Conservation (phyloP, 2,797 vertebrate genomes). For the Tokudaia tokunoshimensis region DNA sequence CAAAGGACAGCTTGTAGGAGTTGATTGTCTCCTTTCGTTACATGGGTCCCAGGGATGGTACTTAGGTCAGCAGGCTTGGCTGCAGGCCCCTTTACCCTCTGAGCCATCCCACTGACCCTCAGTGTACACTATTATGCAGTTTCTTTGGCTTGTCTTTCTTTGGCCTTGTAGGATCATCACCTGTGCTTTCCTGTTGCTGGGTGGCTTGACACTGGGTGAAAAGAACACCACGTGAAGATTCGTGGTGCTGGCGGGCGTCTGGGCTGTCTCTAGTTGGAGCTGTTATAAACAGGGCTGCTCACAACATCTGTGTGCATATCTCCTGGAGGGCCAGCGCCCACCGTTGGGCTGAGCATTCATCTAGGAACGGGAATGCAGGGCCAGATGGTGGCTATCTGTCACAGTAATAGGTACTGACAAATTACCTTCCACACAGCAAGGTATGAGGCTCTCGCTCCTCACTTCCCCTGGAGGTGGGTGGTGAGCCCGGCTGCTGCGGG, state of each 20-base stretch:
- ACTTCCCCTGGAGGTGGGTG: accelerated
- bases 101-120: not conserved
- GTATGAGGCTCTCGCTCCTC: accelerated
- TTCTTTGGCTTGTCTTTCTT: not conserved
- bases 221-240: not conserved
- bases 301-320: accelerated
- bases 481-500: accelerated
- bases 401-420: too few species aligned
- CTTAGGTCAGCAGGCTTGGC: not conserved
- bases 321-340: accelerated
- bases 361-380: too few species aligned
- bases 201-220: accelerated
- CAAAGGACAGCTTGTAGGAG: not conserved
- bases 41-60: not conserved
- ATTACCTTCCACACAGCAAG: not conserved
- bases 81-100: not conserved
- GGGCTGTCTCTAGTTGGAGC: not conserved
- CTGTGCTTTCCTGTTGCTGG: accelerated
- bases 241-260: accelerated
- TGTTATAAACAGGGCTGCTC: accelerated
- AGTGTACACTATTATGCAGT: not conserved
- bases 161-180: accelerated
- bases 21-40: not conserved
- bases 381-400: too few species aligned
- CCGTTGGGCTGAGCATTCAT: accelerated